Evolutionary conservation across 2,888 invertebrate genomes (phyloP), one percentile per base, ranked within the genome.

Genomic region (Leptinotarsa tumamoca): DNA sequence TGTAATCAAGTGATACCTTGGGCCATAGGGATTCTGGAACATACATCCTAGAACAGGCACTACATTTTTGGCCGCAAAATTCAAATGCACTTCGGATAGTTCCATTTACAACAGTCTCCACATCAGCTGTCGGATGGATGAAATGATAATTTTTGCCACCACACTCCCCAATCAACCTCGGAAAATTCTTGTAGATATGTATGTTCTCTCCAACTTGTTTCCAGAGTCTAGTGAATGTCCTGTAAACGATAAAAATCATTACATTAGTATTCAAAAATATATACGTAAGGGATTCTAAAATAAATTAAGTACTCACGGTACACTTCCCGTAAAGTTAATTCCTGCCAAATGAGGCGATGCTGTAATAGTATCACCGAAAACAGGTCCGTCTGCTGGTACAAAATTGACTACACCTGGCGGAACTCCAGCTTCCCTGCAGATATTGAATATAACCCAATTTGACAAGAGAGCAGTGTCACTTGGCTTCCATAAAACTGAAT

Each of bases 91-190:
- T 95, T 78, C 96, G 92, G 80, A 98, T 95, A 0, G 98, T 97
- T 49, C 93, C 92, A 49, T 93, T 92, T 1, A 97, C 93, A 4
- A 98, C 98, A 13, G 94, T 91, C 27, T 93, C 90, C 0, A 94
- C 90, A 88, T 99, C 95, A 15, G 98, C 99, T 15, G 96, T 92
- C 0, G 95, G 93, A 89, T 99, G 99, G 49, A 99, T 91, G 85
- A 99, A 98, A 88, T 99, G 99, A 88, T 95, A 99, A 90, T 99
- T 99, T 89, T 99, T 99, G 49, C 99, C 99, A 71, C 99, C 99
- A 89, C 98, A 99, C 90, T 99, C 99, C 77, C 96, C 95, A 84
- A 98, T 95, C 72, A 99, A 89, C 80, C 98, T 92, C 0, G 99
- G 99, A 88, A 97, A 99, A 86, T 96, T 96, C 63, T 89, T 91